These are phyloP conservation scores for Bedellia somnulentella DNA, from an alignment of 2,888 invertebrate species.

Conservation along the genomic window DNA sequence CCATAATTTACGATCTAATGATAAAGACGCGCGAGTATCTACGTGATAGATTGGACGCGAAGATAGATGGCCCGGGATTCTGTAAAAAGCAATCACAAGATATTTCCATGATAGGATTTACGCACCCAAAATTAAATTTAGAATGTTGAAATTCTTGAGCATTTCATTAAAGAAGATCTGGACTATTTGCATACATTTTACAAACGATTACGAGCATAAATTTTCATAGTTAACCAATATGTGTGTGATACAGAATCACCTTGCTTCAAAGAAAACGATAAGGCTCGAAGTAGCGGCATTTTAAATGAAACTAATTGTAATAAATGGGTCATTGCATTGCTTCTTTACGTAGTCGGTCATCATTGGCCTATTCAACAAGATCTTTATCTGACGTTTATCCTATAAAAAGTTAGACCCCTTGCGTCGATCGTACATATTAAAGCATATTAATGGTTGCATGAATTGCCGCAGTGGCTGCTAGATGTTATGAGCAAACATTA, in stretches of 20 bases:
- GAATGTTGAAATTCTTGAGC: too few species aligned
- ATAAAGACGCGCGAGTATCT: constrained; percentile 21
- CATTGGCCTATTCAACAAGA: constrained; percentile 18
- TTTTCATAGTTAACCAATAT: too few species aligned
- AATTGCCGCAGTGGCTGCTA: too few species aligned
- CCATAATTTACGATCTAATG: constrained; percentile 37
- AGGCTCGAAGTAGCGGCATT: constrained; percentile 1
- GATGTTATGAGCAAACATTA: constrained; percentile 3
- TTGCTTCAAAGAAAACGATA: not conserved
- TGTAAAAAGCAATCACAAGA: too few species aligned
- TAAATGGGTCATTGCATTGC: constrained; percentile 4
- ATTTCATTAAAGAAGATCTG: too few species aligned
- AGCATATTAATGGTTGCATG: too few species aligned
- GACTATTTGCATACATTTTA: too few species aligned
- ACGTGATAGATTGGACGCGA: constrained; percentile 25
- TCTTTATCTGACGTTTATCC: constrained; percentile 24
- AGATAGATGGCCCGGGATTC: constrained; percentile 24
- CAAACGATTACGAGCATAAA: too few species aligned
- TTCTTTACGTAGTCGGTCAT: constrained; percentile 13
- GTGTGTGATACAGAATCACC: not conserved
- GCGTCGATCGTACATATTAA: too few species aligned
- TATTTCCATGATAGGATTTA: too few species aligned
- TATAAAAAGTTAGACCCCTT: too few species aligned
- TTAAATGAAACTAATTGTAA: constrained; percentile 4
- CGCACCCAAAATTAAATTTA: too few species aligned